Evolutionary conservation across 2,888 invertebrate genomes (phyloP).

Genomic region (Dysmachus trigonus): DNA sequence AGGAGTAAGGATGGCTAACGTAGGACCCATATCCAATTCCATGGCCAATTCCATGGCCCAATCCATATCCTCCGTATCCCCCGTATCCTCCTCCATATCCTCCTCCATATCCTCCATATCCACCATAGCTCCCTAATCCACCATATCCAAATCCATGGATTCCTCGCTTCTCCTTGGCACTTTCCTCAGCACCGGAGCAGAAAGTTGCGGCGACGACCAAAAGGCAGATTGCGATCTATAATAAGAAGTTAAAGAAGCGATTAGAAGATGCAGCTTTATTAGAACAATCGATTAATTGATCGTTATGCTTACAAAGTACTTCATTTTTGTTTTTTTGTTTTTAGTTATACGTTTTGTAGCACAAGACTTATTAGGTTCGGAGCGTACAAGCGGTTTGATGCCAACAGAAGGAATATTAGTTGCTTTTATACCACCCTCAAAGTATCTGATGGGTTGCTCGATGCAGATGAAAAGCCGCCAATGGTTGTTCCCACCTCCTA

Average conservation of each 20-base stretch:
- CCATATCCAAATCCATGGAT: constrained; percentile 12
- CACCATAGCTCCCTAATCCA: neutral
- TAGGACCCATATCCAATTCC: neutral
- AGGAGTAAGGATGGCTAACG: neutral
- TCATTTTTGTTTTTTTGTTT: constrained; percentile 11
- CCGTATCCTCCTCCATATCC: constrained; percentile 1
- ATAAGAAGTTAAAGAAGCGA: neutral
- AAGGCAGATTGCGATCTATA: neutral
- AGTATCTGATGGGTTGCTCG: neutral
- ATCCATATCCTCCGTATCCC: neutral
- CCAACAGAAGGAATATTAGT: neutral
- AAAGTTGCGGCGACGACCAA: neutral
- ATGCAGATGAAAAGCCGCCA: neutral
- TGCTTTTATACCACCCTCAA: constrained; percentile 36
- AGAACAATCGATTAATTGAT: neutral
- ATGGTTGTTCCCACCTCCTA: constrained; percentile 28
- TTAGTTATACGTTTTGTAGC: neutral
- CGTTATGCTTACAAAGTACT: constrained; percentile 23
- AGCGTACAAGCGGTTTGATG: constrained; percentile 31
- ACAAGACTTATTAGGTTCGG: neutral
- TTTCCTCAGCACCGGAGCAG: neutral
- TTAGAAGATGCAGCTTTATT: neutral
- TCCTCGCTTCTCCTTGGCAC: constrained; percentile 20
- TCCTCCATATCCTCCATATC: neutral
- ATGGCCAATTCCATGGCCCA: neutral